Conservation (phyloP, 2,888 invertebrate genomes). For the Tanytarsus gracilentus region DNA sequence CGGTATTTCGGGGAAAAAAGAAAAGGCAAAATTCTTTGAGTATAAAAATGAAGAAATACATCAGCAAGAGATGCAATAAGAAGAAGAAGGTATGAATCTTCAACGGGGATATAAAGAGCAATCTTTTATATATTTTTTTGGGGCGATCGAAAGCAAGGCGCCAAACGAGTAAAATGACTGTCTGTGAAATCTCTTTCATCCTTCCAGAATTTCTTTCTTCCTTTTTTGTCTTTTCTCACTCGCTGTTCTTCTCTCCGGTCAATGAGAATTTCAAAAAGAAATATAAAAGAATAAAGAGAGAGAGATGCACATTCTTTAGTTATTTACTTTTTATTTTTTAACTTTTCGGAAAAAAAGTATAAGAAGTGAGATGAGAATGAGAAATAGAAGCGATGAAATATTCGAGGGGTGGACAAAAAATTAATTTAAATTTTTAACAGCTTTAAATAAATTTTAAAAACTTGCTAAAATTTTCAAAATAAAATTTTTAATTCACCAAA, state of each 20-base stretch:
- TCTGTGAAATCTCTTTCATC: slow-evolving; percentile 29
- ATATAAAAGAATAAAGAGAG: neutral
- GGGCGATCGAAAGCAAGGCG: slow-evolving; percentile 22
- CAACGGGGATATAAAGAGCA: neutral
- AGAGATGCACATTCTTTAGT: slow-evolving; percentile 6
- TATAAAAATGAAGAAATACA: slow-evolving; percentile 26
- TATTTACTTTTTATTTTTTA: neutral
- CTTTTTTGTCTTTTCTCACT: slow-evolving; percentile 8
- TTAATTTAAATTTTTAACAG: no score
- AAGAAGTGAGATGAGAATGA: no score
- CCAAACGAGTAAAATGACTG: slow-evolving; percentile 28
- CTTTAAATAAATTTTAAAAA: no score
- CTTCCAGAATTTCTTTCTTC: slow-evolving; percentile 5
- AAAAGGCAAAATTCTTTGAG: neutral
- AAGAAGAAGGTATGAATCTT: slow-evolving; percentile 21
- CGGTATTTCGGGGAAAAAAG: neutral
- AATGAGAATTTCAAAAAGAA: neutral
- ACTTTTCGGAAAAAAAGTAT: no score
- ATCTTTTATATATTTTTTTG: no score
- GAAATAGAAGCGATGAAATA: no score
- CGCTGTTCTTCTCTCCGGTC: neutral
- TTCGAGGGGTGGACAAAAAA: no score
- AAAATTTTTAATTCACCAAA: no score
- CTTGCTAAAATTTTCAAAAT: no score
- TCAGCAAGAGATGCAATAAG: no score